Evolutionary conservation across 2,113 vertebrate genomes (phyloP), one percentile per base, ranked within the genome.

Genomic region (Podilymbus podiceps): DNA sequence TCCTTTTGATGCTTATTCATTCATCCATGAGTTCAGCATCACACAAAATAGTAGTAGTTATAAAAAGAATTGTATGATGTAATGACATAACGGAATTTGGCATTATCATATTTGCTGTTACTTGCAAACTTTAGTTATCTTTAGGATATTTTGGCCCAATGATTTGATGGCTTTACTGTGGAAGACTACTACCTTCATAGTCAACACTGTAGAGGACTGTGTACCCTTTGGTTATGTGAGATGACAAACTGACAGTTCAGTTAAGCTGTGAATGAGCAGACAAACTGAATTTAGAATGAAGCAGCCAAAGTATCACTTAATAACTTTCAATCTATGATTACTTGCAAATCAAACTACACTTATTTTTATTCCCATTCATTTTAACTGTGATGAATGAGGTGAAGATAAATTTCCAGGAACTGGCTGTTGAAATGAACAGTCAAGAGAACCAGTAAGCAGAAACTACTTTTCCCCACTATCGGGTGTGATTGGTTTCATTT

Each of bases 201-300:
- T 8, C 42, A 71, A 6, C 14, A 33, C n/a, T 16, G 4, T 5
- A 16, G 35, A 79, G 14, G 6, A 30, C 18, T 2, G 0, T 1
- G 25, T 9, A 73, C 49, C 16, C 7, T 31, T n/a, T 67, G 47
- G 38, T 69, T 63, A 1, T 2, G 15, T 35, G 59, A 77, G n/a
- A 27, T 28, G 31, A 63, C 14, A 85, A 62, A 72, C 17, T n/a
- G 38, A 55, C 20, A 73, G 33, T 35, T 83, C 66, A 79, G 25
- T 50, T 79, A 68, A 46, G 28, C 6, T 12, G 25, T 68, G 49
- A 62, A 42, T 8, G 6, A 44, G 31, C n/a, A 74, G 23, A 63
- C 28, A 63, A 68, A 38, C 5, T 22, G 31, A 71, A 47, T 50
- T 28, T 71, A 81, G 49, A 68, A 27, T 0, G 8, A 15, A 42